These are phyloP conservation scores for Chydorus sphaericus DNA, from an alignment of 2,888 invertebrate species.

Conservation along the genomic window DNA sequence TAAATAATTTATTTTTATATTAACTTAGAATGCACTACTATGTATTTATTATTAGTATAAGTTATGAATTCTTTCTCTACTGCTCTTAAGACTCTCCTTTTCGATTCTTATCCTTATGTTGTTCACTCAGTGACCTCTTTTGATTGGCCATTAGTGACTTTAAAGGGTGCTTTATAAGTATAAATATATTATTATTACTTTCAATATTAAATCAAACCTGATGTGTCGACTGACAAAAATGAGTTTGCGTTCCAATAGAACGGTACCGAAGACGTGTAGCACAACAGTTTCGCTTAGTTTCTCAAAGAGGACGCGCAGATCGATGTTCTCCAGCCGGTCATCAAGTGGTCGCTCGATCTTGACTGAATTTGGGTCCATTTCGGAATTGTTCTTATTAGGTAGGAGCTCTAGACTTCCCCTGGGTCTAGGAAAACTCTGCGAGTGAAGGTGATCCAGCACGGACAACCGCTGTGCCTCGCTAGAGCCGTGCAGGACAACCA, in stretches of 20 bases:
- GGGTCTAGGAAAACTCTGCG: constrained; percentile 51
- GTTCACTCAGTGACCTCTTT: too few relatives aligned
- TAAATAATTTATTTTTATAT: too few relatives aligned
- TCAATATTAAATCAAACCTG: constrained; percentile 38
- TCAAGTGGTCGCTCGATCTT: constrained; percentile 41
- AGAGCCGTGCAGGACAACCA: constrained; percentile 57
- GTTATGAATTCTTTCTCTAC: too few relatives aligned
- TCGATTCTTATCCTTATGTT: too few relatives aligned
- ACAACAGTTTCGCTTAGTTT: constrained; percentile 44
- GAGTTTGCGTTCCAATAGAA: constrained; percentile 61
- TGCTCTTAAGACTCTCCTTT: too few relatives aligned
- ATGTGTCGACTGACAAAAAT: constrained; percentile 53
- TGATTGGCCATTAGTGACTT: too few relatives aligned
- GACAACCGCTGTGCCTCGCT: constrained; percentile 48
- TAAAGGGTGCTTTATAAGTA: too few relatives aligned
- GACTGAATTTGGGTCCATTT: too few relatives aligned
- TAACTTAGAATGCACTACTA: too few relatives aligned
- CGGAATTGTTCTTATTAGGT: too few relatives aligned
- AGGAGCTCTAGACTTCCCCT: constrained; percentile 29
- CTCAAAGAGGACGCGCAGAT: constrained; percentile 45
- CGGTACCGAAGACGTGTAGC: constrained; percentile 55
- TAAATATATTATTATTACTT: too few relatives aligned
- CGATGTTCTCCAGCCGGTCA: constrained; percentile 48
- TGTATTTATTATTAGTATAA: too few relatives aligned
- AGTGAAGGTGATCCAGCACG: constrained; percentile 52